Evolutionary conservation across 2,797 vertebrate species (phyloP).

Genomic region (Eulemur mongoz): DNA sequence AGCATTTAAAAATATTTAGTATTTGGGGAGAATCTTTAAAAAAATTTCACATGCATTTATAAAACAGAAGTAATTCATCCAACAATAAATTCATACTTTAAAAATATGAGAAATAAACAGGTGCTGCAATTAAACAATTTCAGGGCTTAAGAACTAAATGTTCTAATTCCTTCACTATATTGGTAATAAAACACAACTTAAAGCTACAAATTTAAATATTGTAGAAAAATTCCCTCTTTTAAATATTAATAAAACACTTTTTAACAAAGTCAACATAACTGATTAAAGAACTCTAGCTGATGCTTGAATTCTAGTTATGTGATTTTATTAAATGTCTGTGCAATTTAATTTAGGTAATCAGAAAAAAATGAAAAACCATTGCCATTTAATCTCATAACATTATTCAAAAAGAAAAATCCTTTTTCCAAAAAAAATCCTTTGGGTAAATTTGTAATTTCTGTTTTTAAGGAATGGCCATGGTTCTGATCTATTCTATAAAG

Average conservation of each 20-base stretch:
- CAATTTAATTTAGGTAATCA: slow-evolving; percentile 43
- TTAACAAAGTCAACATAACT: slow-evolving; percentile 25
- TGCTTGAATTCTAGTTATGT: background rate
- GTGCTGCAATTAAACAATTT: background rate
- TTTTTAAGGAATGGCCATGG: slow-evolving; percentile 2
- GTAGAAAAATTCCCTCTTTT: background rate
- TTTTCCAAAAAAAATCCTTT: background rate
- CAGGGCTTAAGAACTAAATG: background rate
- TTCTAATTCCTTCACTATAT: background rate
- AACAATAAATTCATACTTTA: background rate
- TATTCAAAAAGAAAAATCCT: slow-evolving; percentile 24
- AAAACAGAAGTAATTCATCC: background rate
- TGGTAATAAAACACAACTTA: background rate
- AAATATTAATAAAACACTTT: slow-evolving; percentile 45
- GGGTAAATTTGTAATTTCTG: slow-evolving; percentile 33
- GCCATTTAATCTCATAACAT: slow-evolving; percentile 29
- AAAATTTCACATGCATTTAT: slow-evolving; percentile 25
- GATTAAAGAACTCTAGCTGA: background rate
- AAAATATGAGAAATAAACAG: slow-evolving; percentile 28
- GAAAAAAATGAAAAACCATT: background rate
- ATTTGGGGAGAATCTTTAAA: background rate
- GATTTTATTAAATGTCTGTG: slow-evolving; percentile 7
- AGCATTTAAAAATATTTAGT: slow-evolving; percentile 10
- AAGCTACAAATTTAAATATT: slow-evolving; percentile 39
- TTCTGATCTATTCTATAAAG: slow-evolving; percentile 5